Percentiles rank a stretch among this genome's conserved stretches.
These are phyloP conservation scores for Perca flavescens DNA, from an alignment of 2,113 vertebrate species.

Conservation along the genomic window DNA sequence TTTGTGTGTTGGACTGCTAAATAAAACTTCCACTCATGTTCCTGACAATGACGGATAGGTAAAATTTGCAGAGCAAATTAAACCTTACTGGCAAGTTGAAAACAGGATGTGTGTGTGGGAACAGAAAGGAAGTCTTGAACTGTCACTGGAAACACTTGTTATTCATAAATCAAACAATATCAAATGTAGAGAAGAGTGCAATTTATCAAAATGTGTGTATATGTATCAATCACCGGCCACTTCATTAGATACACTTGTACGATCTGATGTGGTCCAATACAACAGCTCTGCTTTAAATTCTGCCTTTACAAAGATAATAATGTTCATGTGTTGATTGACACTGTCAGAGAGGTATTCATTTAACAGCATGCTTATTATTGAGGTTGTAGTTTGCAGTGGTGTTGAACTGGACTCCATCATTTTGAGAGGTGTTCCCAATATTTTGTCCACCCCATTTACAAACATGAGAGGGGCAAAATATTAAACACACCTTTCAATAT, in stretches of 20 bases:
- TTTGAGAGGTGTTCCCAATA: background rate
- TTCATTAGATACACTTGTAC: constrained; percentile 2
- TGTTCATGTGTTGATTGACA: background rate
- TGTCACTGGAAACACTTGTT: constrained; percentile 27
- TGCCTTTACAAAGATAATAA: background rate
- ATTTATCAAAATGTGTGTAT: background rate
- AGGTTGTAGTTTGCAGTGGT: background rate
- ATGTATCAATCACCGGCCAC: background rate
- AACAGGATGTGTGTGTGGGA: constrained; percentile 57
- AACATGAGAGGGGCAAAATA: background rate
- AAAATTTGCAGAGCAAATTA: background rate
- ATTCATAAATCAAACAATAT: constrained; percentile 25
- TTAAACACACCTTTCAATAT: no score
- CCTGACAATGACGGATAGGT: background rate
- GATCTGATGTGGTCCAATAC: background rate
- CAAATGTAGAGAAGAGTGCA: background rate
- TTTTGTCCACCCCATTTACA: background rate
- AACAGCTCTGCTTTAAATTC: background rate
- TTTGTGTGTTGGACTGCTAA: background rate
- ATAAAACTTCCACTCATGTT: background rate
- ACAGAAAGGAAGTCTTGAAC: constrained; percentile 37
- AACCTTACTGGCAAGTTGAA: constrained; percentile 12
- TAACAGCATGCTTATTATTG: background rate
- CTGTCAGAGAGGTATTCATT: background rate
- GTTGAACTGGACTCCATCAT: background rate